Evolutionary conservation across 2,797 vertebrate genomes (phyloP).

Genomic region (Natrix natrix): DNA sequence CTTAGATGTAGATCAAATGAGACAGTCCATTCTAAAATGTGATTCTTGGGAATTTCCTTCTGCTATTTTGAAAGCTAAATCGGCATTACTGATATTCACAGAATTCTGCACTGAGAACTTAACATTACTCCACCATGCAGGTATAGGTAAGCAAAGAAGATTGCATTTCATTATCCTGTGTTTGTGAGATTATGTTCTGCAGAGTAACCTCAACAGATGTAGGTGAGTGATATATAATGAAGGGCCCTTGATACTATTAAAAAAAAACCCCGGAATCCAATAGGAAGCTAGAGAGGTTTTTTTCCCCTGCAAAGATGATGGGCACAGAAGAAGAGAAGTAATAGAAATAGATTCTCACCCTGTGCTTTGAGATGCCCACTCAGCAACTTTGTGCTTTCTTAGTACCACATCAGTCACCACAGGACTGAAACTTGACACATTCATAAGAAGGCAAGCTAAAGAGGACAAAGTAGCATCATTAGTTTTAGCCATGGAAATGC

Average conservation of each 20-base stretch:
- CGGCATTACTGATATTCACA: neutral
- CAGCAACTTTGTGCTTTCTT: constrained; percentile 7
- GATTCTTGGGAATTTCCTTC: neutral
- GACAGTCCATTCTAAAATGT: neutral
- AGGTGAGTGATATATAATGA: neutral
- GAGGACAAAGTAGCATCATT: neutral
- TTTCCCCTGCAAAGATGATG: neutral
- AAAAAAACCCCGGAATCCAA: neutral
- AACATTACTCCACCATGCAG: neutral
- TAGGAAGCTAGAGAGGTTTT: neutral
- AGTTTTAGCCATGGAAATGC: neutral
- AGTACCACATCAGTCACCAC: neutral
- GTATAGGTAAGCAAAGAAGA: neutral
- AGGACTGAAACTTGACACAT: neutral
- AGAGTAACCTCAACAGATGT: neutral
- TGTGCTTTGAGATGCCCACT: neutral
- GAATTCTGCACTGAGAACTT: neutral
- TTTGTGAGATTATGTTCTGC: neutral
- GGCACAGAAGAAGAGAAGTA: neutral
- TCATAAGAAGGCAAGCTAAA: constrained; percentile 8
- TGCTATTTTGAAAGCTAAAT: neutral
- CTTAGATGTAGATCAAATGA: neutral
- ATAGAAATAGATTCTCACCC: neutral
- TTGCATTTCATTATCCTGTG: neutral
- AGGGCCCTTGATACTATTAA: neutral